These are phyloP conservation scores for Macrochelys suwanniensis DNA, from an alignment of 2,797 vertebrate genomes.

Conservation along the genomic window DNA sequence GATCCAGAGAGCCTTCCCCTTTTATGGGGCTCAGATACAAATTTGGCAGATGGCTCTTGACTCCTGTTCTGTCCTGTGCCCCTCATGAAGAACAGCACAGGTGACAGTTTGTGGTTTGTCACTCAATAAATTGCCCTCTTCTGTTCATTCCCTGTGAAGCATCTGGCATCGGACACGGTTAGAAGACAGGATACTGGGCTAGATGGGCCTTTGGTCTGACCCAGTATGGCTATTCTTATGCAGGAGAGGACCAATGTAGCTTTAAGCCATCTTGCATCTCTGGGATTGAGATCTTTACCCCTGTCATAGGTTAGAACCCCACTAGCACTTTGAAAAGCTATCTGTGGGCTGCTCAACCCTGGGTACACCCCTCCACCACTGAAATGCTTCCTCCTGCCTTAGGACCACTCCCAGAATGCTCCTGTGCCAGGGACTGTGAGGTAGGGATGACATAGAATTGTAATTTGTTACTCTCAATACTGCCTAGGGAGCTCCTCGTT, in stretches of 20 bases:
- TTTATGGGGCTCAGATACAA: fast-evolving
- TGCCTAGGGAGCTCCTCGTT: not conserved
- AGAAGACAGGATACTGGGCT: too few species aligned
- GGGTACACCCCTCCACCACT: not conserved
- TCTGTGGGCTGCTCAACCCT: fast-evolving
- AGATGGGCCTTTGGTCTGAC: too few species aligned
- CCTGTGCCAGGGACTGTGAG: not conserved
- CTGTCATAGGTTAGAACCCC: not conserved
- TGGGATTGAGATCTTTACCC: not conserved
- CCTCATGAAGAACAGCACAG: not conserved
- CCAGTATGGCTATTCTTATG: too few species aligned
- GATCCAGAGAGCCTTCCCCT: not conserved
- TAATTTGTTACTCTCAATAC: not conserved
- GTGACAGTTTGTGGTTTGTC: not conserved
- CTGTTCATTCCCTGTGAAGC: too few species aligned
- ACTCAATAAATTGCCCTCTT: not conserved
- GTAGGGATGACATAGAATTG: not conserved
- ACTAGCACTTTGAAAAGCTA: not conserved
- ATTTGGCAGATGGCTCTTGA: not conserved
- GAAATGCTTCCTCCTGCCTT: not conserved
- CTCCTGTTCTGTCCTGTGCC: not conserved
- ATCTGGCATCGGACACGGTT: too few species aligned
- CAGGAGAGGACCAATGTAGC: fast-evolving
- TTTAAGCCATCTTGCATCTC: not conserved
- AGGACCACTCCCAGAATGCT: fast-evolving